Base-by-base conservation (phyloP, 1,140 invertebrate genomes). In the Hormaphis cornu region DNA sequence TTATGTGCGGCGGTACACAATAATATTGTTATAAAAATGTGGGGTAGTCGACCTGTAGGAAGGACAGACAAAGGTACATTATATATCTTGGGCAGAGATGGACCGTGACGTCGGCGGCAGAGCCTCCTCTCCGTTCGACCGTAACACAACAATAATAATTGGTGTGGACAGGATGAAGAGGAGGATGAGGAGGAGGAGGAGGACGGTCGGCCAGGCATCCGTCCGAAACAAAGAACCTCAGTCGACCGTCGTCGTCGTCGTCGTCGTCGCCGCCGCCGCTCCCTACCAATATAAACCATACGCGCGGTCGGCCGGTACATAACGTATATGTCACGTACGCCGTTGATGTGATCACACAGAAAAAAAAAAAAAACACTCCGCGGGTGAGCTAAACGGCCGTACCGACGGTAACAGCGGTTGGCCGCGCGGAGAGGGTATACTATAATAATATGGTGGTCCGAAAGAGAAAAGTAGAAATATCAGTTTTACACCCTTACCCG, bases 41-140 rank as follows among this genome's bases (percentile, higher is more conserved):
- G 44, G 61, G 61, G 61, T 66, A 46, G 61, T 50, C 61, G 61
- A 66, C 61, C 61, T 66, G 61, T 50, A 50, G 61, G 61, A 66
- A 66, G 61, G 61, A 66, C 61, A 66, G 61, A 66, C 61, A 66
- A 66, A 50, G 61, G 61, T 61, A 30, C 9, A 50, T n/a, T n/a
- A n/a, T n/a, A n/a, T 66, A 66, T 66, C 61, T 66, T 50, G 44
- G 61, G 44, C 44, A 66, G 61, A 66, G 61, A 66, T 50, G 61
- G 61, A 66, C 61, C 61, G 61, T 66, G 44, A 66, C 61, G 61
- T 50, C 61, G 61, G 14, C 59, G 40, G 58, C 40, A 16, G 61
- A 66, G 61, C 30, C 61, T 63, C 58, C n/a, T 58, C 54, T 40
- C n/a, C 58, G 58, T 37, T 66, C 61, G 61, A 50, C 61, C 44